phyloP scores from a whole-genome alignment of 2,797 vertebrate species.

The Semaprochilodus insignis region DNA sequence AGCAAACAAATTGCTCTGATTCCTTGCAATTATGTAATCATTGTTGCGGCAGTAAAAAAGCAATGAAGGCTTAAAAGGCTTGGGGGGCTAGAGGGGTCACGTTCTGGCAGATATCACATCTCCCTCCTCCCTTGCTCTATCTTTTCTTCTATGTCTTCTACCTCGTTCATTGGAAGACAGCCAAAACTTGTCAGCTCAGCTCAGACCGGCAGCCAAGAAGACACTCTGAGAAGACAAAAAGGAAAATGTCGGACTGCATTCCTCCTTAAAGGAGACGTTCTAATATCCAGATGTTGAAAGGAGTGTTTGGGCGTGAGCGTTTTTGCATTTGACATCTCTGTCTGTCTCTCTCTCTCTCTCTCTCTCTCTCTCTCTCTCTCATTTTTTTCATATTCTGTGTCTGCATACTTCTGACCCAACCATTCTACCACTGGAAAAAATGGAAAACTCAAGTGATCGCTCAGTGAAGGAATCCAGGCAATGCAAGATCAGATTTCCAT shows the following conservation, averaged over 20 bases:
- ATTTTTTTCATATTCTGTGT: background rate
- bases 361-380: slow-evolving; percentile 18
- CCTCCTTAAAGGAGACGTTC: slow-evolving; percentile 50
- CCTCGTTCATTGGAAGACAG: slow-evolving; percentile 55
- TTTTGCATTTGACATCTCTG: slow-evolving; percentile 43
- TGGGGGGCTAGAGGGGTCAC: slow-evolving; percentile 63
- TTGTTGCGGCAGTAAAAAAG: slow-evolving; percentile 66
- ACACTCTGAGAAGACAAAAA: slow-evolving; percentile 56
- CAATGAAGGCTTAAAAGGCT: slow-evolving; percentile 67
- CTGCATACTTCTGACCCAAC: slow-evolving; percentile 3
- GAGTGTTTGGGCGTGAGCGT: slow-evolving; percentile 33
- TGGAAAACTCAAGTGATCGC: slow-evolving; percentile 4
- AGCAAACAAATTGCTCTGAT: slow-evolving; percentile 64
- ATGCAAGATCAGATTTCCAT: slow-evolving; percentile 12
- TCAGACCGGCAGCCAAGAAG: slow-evolving; percentile 57
- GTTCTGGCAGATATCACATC: slow-evolving; percentile 62
- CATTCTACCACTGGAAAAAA: slow-evolving; percentile 4
- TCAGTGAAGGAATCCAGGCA: slow-evolving; percentile 26
- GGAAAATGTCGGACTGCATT: slow-evolving; percentile 55
- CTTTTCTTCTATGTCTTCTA: slow-evolving; percentile 15
- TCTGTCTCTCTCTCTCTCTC: slow-evolving; percentile 20
- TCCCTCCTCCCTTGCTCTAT: slow-evolving; percentile 48
- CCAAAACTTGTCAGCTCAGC: slow-evolving; percentile 57
- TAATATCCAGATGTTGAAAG: slow-evolving; percentile 60
- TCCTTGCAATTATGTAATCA: slow-evolving; percentile 68